Evolutionary conservation across 2,113 vertebrate species (phyloP), one percentile per base, ranked within the genome.

Genomic region (Donacobius atricapilla): DNA sequence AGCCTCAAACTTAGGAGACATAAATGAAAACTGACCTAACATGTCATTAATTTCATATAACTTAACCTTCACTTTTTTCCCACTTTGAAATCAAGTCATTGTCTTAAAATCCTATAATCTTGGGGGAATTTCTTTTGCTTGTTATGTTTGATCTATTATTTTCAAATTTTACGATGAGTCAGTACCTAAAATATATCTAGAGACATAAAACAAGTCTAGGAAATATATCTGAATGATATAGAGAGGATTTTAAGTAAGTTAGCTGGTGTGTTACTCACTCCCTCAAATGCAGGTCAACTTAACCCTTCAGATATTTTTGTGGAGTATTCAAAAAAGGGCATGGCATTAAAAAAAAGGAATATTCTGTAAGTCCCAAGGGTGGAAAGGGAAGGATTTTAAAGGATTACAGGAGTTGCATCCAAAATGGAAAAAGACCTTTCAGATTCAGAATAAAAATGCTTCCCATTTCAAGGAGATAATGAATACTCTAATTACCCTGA

Each of bases 301-400:
- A 18, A 64, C 0, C 1, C 4, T 37, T 30, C 14, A 4, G 11
- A 30, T 20, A 48, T 30, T 70, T 56, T 57, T 37, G 2, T 15
- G n/a, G 10, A 57, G 51, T 78, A 51, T 27, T 51, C 13, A 44
- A 42, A 68, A 9, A 35, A 25, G 5, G 12, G 13, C 35, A 4
- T n/a, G 4, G 6, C 10, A 24, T 45, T 58, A 6, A 18, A n/a
- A 37, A 13, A 14, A 13, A 14, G 1, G 1, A 9, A 27, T 33
- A 33, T 40, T 53, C 4, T 37, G 6, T 15, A 24, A 22, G 20
- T 73, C 47, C 25, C 15, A 50, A 69, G 15, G 7, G 37, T 39
- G 2, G 6, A 7, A 89, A 71, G 6, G 5, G 7, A 44, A 56
- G 10, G 14, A 45, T 72, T 68, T 37, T 23, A 39, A 71, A 27